Evolutionary conservation across 2,113 vertebrate species (phyloP).

Genomic region (Istiophorus platypterus): DNA sequence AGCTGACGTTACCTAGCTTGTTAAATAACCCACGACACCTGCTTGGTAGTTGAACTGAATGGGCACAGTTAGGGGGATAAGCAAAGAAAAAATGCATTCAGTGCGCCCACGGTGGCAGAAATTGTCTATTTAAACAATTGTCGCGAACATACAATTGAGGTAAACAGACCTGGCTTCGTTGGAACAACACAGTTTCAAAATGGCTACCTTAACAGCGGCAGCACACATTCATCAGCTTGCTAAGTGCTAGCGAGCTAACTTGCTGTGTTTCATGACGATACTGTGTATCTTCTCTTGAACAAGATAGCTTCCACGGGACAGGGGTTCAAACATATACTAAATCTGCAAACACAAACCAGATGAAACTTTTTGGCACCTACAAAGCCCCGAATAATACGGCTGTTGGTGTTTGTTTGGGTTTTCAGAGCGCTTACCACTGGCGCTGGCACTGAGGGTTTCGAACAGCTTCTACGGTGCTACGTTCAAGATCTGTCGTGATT

Average conservation of each 20-base stretch:
- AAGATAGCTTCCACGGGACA: neutral
- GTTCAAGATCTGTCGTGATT: conserved; percentile 65
- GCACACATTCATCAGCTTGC: conserved; percentile 81
- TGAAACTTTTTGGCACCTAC: conserved; percentile 8
- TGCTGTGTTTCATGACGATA: conserved; percentile 65
- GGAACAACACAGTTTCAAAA: conserved; percentile 87
- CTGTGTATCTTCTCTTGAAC: conserved; percentile 34
- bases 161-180: conserved; percentile 81
- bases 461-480: conserved; percentile 60
- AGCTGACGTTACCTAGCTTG: conserved; percentile 63
- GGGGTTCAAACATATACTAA: neutral
- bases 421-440: conserved; percentile 78
- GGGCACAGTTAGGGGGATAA: neutral
- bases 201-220: conserved; percentile 84
- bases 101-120: neutral
- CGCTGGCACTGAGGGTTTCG: conserved; percentile 74
- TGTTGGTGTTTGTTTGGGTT: conserved; percentile 82
- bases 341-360: neutral
- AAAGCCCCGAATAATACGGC: conserved; percentile 33
- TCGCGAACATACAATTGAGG: conserved; percentile 65
- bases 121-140: conserved; percentile 31
- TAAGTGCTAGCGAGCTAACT: conserved; percentile 79
- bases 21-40: conserved; percentile 34
- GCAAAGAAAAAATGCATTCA: neutral
- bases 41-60: neutral